Evolutionary conservation across 2,113 vertebrate species (phyloP).

Genomic region (Machaerirhynchus nigripectus): DNA sequence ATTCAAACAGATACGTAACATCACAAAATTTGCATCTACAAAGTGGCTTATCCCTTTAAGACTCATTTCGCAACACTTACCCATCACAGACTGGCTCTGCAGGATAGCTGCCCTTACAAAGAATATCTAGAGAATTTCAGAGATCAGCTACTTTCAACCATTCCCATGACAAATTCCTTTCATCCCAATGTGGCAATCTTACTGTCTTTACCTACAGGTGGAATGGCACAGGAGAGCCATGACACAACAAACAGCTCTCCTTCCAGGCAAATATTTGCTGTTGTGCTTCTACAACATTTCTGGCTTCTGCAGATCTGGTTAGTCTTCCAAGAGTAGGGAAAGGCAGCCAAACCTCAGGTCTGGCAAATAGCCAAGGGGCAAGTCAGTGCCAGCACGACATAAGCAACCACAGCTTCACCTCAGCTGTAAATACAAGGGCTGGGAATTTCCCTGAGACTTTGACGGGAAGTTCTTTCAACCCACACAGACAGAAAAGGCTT

Average conservation of each 20-base stretch:
- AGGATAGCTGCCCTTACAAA: not conserved
- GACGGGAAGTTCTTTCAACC: constrained; percentile 20
- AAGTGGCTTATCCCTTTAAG: not conserved
- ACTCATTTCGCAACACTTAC: not conserved
- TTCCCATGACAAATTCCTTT: not conserved
- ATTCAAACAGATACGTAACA: not conserved
- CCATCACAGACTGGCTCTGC: not conserved
- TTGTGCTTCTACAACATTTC: not conserved
- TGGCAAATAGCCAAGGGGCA: not conserved
- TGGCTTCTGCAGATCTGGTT: not conserved
- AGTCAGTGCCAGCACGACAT: not conserved
- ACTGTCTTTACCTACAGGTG: not conserved
- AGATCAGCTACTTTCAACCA: not conserved
- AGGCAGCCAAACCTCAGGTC: not conserved
- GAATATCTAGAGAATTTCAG: not conserved
- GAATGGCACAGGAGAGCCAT: not conserved
- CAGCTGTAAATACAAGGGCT: not conserved
- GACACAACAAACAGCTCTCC: not conserved
- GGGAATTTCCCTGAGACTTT: constrained; percentile 47
- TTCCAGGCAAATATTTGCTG: not conserved
- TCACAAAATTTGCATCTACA: not conserved
- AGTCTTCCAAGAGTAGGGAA: not conserved
- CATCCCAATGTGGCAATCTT: not conserved
- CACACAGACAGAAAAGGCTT: not conserved
- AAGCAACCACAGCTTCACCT: constrained; percentile 1